A percentile compares a stretch with the other conserved stretches of the same genome.
phyloP scores from a whole-genome alignment of 2,888 invertebrate genomes.

The Meta bourneti region DNA sequence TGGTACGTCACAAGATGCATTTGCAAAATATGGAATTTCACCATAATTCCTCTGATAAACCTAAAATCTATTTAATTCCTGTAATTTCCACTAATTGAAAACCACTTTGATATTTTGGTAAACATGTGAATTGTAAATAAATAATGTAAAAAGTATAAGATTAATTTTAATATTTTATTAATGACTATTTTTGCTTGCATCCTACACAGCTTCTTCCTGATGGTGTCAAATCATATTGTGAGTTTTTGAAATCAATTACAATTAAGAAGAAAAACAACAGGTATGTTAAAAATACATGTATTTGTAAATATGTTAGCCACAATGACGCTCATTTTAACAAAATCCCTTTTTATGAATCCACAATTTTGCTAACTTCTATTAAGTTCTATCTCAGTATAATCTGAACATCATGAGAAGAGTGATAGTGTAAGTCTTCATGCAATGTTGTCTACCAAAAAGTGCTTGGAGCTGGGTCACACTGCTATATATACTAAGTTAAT shows the following conservation, averaged over 20 bases:
- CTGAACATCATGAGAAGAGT: too few species aligned
- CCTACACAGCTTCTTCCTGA: constrained; percentile 55
- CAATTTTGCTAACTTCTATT: too few species aligned
- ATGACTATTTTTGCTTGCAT: background rate
- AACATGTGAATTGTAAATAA: too few species aligned
- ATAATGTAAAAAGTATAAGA: background rate
- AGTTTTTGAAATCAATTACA: constrained; percentile 54
- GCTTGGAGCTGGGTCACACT: too few species aligned
- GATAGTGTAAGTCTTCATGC: too few species aligned
- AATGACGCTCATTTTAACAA: too few species aligned
- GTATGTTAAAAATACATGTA: constrained; percentile 1
- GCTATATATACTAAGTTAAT: too few species aligned
- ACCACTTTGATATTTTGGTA: too few species aligned
- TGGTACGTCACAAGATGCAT: background rate
- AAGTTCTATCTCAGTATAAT: too few species aligned
- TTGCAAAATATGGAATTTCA: background rate
- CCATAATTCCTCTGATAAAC: background rate
- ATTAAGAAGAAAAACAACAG: constrained; percentile 8
- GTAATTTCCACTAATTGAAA: too few species aligned
- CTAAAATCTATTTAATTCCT: background rate
- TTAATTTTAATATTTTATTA: background rate
- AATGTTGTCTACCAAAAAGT: too few species aligned
- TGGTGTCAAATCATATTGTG: constrained; percentile 45
- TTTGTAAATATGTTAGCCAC: background rate
- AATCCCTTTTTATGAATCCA: too few species aligned